phyloP scores from a whole-genome alignment of 2,888 invertebrate species.

The Zootermopsis nevadensis region DNA sequence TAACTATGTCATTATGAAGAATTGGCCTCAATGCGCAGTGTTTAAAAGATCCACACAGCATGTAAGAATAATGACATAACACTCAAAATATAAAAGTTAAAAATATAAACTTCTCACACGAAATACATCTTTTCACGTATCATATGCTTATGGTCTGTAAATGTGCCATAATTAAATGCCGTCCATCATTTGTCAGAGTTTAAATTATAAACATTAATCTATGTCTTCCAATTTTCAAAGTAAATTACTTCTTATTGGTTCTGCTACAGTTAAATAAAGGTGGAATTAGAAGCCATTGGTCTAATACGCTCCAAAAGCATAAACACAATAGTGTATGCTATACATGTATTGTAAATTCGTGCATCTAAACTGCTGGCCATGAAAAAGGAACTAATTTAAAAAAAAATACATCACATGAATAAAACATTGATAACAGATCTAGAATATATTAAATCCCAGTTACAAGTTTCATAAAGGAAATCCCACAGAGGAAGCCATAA shows the following conservation, averaged over 20 bases:
- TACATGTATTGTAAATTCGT: neutral
- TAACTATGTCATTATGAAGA: constrained; percentile 31
- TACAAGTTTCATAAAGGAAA: too few species aligned
- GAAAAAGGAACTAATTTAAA: too few species aligned
- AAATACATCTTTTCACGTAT: constrained; percentile 10
- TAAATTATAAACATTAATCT: constrained; percentile 22
- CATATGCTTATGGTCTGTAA: constrained; percentile 9
- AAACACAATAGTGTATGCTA: neutral
- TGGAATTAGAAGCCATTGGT: neutral
- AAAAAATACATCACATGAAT: too few species aligned
- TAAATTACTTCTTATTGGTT: neutral
- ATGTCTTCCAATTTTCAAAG: neutral
- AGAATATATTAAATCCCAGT: too few species aligned
- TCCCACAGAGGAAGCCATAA: too few species aligned
- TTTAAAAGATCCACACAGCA: constrained; percentile 4
- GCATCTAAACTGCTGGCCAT: too few species aligned
- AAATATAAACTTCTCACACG: neutral
- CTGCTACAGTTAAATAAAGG: neutral
- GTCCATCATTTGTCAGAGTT: constrained; percentile 25
- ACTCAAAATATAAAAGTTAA: neutral
- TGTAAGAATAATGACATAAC: constrained; percentile 37
- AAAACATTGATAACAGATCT: too few species aligned
- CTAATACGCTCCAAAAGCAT: neutral
- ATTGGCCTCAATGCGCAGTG: neutral
- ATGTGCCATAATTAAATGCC: constrained; percentile 25